Base-by-base conservation (phyloP, 1,140 invertebrate species). In the Heliconius congener region DNA sequence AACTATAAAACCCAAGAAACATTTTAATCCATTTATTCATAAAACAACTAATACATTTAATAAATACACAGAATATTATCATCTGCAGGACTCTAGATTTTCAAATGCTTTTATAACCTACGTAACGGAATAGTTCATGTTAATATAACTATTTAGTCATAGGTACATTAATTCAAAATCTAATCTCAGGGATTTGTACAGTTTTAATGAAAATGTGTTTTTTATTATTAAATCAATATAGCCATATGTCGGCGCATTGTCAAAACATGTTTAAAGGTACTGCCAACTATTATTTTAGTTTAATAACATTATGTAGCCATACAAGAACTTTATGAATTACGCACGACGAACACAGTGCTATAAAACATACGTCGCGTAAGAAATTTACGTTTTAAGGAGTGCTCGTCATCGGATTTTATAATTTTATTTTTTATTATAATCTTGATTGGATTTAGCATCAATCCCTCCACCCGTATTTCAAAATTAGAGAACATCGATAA, bases 11-110 rank as follows among this genome's bases (percentile, higher is more conserved):
- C 11, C 2, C 23, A 66, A 66, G 30, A 37, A 66, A 66, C 30
- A 66, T 73, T 73, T 73, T 50, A 73, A 50, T 52, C 23, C 42
- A 50, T 73, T 73, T 73, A 73, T 73, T 73, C 60, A 23, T 27
- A 66, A 30, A 27, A 66, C 60, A 66, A 66, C 23, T 66, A 66
- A 66, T 27, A 66, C 23, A 66, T 66, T 66, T 27, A 66, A 13
- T 66, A 66, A 66, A 66, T 66, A 66, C 60, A 27, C 60, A 66
- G 60, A 66, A 66, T 16, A 66, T 66, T 66, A 66, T 57, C 60
- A 27, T 66, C 60, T 66, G 9, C 11, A 16, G 11, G 23, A 13
- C 23, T 66, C 5, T 13, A 4, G 13, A 66, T 4, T 30, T 66
- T 66, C 23, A 66, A 66, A 66, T 66, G 60, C 27, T 66, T 66